Evolutionary conservation across 2,888 invertebrate species (phyloP).

Genomic region (Tenodera sinensis): DNA sequence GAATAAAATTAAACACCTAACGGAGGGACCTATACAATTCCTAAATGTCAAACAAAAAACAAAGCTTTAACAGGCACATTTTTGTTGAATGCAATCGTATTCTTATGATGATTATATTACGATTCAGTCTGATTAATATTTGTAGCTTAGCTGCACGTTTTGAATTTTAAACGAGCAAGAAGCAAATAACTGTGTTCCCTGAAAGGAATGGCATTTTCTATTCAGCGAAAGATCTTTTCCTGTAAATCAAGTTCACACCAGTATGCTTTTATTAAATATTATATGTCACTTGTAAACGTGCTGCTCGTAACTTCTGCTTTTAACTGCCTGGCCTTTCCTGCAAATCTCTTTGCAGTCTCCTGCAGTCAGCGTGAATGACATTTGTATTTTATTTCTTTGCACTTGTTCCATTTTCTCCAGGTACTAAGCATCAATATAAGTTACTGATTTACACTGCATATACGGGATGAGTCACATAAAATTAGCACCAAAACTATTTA

Average conservation of each 20-base stretch:
- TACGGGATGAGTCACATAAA: too few species aligned
- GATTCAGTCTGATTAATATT: too few species aligned
- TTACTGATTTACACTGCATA: too few species aligned
- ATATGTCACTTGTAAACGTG: not conserved
- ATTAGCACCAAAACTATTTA: too few species aligned
- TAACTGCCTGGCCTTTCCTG: not conserved
- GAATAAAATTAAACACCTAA: too few species aligned
- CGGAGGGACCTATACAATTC: too few species aligned
- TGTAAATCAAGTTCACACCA: not conserved
- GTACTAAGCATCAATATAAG: not conserved
- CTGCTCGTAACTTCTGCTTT: not conserved
- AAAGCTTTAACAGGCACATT: too few species aligned
- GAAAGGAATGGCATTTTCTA: not conserved
- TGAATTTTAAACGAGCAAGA: not conserved
- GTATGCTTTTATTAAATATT: not conserved
- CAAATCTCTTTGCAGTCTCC: not conserved
- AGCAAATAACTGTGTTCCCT: not conserved
- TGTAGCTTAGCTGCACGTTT: too few species aligned
- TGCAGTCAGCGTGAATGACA: not conserved
- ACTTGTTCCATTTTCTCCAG: not conserved
- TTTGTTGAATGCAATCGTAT: too few species aligned
- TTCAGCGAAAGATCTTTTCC: not conserved
- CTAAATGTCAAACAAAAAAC: too few species aligned
- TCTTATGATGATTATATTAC: too few species aligned
- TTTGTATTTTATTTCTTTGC: not conserved